Percentiles rank a stretch among this genome's conserved stretches.
Conservation (phyloP, 2,797 vertebrate species). For the Tangara arthus region DNA sequence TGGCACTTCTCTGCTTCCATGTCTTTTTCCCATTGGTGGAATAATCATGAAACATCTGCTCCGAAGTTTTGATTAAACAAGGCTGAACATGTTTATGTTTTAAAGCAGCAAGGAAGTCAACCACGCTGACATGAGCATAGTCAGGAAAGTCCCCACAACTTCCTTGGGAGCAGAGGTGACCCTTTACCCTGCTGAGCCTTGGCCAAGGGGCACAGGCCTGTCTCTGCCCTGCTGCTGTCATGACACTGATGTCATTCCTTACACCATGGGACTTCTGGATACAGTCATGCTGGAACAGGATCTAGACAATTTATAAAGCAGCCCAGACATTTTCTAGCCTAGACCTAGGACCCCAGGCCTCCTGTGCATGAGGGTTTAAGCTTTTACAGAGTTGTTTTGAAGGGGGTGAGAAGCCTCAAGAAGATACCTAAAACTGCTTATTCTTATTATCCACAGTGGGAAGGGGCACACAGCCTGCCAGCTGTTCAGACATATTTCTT, state of each 20-base stretch:
- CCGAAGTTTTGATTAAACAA: background rate
- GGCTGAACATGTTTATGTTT: background rate
- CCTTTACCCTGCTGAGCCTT: background rate
- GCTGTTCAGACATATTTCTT: background rate
- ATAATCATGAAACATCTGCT: constrained; percentile 47
- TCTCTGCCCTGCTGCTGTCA: background rate
- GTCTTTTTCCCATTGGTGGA: background rate
- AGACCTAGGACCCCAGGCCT: background rate
- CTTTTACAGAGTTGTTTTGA: background rate
- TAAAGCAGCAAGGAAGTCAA: background rate
- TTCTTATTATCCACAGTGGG: background rate
- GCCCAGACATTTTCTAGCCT: background rate
- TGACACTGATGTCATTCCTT: background rate
- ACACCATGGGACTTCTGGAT: background rate
- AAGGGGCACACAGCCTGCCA: background rate
- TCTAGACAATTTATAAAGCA: background rate
- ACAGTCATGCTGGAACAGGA: background rate
- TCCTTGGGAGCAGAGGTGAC: background rate
- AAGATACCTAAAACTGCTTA: background rate
- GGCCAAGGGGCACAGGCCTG: background rate
- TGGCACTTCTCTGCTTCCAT: background rate
- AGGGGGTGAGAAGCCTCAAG: background rate
- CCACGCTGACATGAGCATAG: background rate
- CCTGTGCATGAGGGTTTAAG: background rate
- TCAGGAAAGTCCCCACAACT: background rate